These are phyloP conservation scores for Pammene fasciana DNA, from an alignment of 2,888 invertebrate genomes.

Conservation along the genomic window DNA sequence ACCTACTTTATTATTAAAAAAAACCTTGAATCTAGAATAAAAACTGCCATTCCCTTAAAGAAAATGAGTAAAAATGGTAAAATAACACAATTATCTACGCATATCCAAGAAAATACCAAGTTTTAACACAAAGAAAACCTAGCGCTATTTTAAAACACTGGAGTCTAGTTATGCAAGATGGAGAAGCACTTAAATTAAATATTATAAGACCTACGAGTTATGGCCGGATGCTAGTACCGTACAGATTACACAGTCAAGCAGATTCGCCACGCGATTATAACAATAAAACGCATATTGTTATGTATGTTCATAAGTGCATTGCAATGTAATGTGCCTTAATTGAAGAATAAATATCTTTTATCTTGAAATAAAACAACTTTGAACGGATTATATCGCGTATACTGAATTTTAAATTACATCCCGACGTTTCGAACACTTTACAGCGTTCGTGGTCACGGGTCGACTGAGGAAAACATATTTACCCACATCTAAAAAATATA, in stretches of 20 bases:
- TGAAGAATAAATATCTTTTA: no score
- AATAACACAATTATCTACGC: slow-evolving; percentile 10
- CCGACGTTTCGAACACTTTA: no score
- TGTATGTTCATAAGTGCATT: no score
- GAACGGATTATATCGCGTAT: no score
- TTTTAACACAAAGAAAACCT: slow-evolving; percentile 9
- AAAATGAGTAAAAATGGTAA: background rate
- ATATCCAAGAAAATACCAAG: slow-evolving; percentile 6
- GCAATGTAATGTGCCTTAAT: no score
- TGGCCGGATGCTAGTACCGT: slow-evolving; percentile 4
- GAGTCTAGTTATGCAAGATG: slow-evolving; percentile 19
- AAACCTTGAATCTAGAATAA: background rate
- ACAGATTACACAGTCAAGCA: background rate
- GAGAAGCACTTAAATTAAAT: slow-evolving; percentile 25
- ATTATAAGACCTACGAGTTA: slow-evolving; percentile 34
- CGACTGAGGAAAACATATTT: no score
- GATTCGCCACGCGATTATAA: background rate
- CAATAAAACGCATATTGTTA: no score
- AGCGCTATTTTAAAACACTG: background rate
- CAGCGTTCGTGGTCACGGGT: no score
- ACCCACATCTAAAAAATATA: no score
- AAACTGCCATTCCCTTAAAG: background rate
- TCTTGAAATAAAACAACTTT: no score
- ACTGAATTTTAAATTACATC: no score
- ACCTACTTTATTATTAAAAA: no score